phyloP scores from a whole-genome alignment of 2,113 vertebrate species.

The Corydoras maculifer region DNA sequence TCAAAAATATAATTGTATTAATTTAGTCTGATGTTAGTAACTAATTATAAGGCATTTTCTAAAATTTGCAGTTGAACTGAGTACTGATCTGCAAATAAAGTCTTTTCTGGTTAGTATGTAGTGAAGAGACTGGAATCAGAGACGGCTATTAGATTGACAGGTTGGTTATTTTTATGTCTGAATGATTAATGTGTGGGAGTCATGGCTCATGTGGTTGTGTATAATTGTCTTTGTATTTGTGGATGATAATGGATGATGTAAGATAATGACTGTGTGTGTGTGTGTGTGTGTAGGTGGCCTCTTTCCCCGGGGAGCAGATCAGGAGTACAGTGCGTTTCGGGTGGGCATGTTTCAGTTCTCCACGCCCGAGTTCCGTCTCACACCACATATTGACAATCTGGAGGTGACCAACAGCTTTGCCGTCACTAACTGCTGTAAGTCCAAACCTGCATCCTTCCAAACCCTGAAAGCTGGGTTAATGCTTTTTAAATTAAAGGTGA shows the following conservation, averaged over 20 bases:
- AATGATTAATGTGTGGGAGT: constrained; percentile 54
- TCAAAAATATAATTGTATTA: too few species aligned
- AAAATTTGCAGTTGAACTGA: too few species aligned
- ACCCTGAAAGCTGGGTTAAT: too few species aligned
- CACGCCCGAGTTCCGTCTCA: constrained; percentile 89
- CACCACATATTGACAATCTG: constrained; percentile 96
- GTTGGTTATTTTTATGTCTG: not conserved
- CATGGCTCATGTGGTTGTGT: constrained; percentile 77
- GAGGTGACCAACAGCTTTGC: constrained; percentile 98
- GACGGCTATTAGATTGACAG: not conserved
- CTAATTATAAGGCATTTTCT: too few species aligned
- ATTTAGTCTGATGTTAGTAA: too few species aligned
- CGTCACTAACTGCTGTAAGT: constrained; percentile 98
- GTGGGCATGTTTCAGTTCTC: constrained; percentile 95
- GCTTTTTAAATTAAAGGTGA: too few species aligned
- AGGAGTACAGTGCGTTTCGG: constrained; percentile 98
- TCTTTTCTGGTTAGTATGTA: not conserved
- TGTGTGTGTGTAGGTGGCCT: constrained; percentile 75
- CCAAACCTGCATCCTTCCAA: constrained; percentile 29
- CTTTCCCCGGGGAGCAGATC: constrained; percentile 94
- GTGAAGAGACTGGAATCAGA: too few species aligned
- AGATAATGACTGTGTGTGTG: constrained; percentile 1
- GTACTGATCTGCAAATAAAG: too few species aligned
- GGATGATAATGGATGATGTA: too few species aligned
- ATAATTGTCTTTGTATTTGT: constrained; percentile 12